These are phyloP conservation scores for Troilus luridus DNA, from an alignment of 2,888 invertebrate genomes.

Conservation along the genomic window DNA sequence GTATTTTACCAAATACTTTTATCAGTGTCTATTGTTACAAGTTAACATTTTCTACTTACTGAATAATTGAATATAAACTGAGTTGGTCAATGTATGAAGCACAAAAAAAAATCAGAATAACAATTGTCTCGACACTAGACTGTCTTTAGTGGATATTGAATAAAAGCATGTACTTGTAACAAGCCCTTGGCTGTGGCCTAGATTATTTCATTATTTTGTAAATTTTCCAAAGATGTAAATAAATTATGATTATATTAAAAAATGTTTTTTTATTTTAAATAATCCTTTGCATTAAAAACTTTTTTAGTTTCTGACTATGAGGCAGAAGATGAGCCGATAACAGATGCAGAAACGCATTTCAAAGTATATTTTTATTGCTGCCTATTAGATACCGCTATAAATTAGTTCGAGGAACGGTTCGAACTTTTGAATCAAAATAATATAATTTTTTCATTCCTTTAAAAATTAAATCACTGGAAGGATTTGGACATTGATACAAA, in stretches of 20 bases:
- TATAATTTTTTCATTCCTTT: too few species aligned
- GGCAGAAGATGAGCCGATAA: too few species aligned
- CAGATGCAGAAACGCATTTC: too few species aligned
- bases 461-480: too few species aligned
- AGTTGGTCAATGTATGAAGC: not conserved
- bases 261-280: not conserved
- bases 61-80: not conserved
- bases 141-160: slow-evolving; percentile 19
- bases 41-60: not conserved
- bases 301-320: too few species aligned
- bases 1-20: not conserved
- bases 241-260: slow-evolving; percentile 37
- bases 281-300: not conserved
- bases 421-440: too few species aligned
- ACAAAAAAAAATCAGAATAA: not conserved
- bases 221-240: slow-evolving; percentile 59
- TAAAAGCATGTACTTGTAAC: slow-evolving; percentile 38
- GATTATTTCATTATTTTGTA: slow-evolving; percentile 55
- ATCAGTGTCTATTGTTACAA: slow-evolving; percentile 21
- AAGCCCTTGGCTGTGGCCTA: slow-evolving; percentile 58
- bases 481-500: too few species aligned
- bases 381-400: too few species aligned
- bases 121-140: slow-evolving; percentile 35
- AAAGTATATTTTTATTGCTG: too few species aligned
- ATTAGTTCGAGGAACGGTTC: too few species aligned